Evolutionary conservation across 2,797 vertebrate species (phyloP).

Genomic region (Lacerta agilis): DNA sequence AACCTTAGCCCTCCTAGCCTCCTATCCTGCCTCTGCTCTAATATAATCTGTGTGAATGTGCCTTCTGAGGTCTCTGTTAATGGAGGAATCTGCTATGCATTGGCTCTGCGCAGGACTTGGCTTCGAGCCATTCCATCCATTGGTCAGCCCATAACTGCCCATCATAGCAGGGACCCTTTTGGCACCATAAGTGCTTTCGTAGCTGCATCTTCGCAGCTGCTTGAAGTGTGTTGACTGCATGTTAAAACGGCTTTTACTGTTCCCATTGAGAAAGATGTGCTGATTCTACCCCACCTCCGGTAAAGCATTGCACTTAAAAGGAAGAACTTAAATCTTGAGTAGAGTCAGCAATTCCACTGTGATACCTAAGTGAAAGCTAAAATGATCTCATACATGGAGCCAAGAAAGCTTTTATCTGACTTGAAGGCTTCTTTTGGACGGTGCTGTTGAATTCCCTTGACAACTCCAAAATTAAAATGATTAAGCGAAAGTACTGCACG

Average conservation of each 20-base stretch:
- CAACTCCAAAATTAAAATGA: slow-evolving; percentile 24
- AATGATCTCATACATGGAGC: slow-evolving; percentile 42
- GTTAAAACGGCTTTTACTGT: background rate
- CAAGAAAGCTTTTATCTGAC: slow-evolving; percentile 51
- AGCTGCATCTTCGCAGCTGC: background rate
- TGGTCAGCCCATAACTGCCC: background rate
- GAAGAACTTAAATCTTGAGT: slow-evolving; percentile 42
- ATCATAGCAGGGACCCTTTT: background rate
- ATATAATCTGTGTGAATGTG: background rate
- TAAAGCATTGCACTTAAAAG: background rate
- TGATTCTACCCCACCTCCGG: background rate
- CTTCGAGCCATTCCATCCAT: no score
- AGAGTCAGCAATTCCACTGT: slow-evolving; percentile 3
- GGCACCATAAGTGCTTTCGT: background rate
- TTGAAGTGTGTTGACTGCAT: background rate
- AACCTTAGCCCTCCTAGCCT: background rate
- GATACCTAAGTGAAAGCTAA: slow-evolving; percentile 40
- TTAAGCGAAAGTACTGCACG: slow-evolving; percentile 44
- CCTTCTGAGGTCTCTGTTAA: background rate
- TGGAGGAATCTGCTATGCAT: background rate
- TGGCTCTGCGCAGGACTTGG: background rate
- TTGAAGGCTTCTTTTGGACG: slow-evolving; percentile 8
- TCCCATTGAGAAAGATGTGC: background rate
- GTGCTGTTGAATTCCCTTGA: slow-evolving; percentile 23
- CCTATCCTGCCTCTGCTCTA: background rate